A percentile compares a stretch with the other conserved stretches of the same genome.
Evolutionary conservation across 2,888 invertebrate species (phyloP).

Genomic region (Himalopsyche kuldschensis): DNA sequence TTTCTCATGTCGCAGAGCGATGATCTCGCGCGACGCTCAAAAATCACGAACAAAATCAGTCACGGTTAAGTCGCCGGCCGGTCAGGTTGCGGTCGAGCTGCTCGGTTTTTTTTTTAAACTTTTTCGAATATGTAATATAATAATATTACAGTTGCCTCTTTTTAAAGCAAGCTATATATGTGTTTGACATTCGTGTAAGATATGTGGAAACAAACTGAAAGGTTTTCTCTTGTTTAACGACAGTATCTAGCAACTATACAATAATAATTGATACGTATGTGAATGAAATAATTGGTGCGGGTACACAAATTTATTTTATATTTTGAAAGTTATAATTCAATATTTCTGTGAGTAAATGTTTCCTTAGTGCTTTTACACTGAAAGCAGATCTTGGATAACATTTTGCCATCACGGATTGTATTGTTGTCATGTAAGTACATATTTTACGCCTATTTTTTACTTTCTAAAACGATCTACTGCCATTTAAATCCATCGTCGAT

Average conservation of each 20-base stretch:
- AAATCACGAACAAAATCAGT: constrained; percentile 15
- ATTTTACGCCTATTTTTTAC: background rate
- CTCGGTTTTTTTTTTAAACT: background rate
- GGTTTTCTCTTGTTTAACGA: background rate
- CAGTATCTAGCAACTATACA: background rate
- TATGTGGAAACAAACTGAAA: background rate
- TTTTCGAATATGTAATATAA: background rate
- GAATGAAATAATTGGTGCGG: background rate
- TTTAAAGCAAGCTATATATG: background rate
- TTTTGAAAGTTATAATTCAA: background rate
- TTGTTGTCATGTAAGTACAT: constrained; percentile 6
- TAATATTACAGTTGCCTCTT: background rate
- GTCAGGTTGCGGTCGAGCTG: constrained; percentile 7
- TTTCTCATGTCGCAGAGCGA: constrained; percentile 14
- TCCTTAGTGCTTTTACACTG: constrained; percentile 28
- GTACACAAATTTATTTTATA: background rate
- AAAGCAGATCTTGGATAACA: constrained; percentile 32
- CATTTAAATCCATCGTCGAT: too few species aligned
- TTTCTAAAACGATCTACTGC: background rate
- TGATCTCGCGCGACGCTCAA: constrained; percentile 5
- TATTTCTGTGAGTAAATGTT: constrained; percentile 11
- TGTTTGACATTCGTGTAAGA: background rate
- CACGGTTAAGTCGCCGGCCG: constrained; percentile 30
- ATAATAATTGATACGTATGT: background rate
- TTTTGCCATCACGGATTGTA: constrained; percentile 6